Percentiles rank a stretch among this genome's conserved stretches.
These are phyloP conservation scores for Aethes cnicana DNA, from an alignment of 2,888 invertebrate species.

Conservation along the genomic window DNA sequence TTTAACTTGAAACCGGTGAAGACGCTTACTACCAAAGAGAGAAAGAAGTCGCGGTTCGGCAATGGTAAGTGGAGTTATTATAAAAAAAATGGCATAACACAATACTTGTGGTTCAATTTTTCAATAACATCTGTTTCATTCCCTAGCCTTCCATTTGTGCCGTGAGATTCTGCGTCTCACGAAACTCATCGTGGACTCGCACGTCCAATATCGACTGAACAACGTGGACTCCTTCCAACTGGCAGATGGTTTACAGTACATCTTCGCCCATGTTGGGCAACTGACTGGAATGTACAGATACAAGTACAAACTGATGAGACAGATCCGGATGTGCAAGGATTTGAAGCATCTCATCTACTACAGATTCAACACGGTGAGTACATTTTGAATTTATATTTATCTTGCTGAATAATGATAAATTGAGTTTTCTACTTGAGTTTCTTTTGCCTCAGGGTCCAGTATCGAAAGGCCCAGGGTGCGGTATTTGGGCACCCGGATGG, in stretches of 20 bases:
- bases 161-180: constrained; percentile 99
- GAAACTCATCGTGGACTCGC: constrained; percentile 98
- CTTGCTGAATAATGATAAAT: neutral
- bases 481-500: constrained; percentile 99
- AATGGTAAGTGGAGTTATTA: constrained; percentile 84
- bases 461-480: constrained; percentile 99
- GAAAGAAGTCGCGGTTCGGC: constrained; percentile 98
- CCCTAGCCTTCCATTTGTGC: constrained; percentile 97
- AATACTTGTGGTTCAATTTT: neutral
- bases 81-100: neutral
- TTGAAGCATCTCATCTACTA: constrained; percentile 99
- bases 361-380: constrained; percentile 96
- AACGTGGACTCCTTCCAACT: constrained; percentile 99
- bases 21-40: constrained; percentile 98
- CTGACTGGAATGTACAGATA: constrained; percentile 99
- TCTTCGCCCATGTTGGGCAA: constrained; percentile 99
- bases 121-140: neutral
- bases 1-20: constrained; percentile 99
- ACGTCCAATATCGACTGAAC: constrained; percentile 99
- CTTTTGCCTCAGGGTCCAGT: constrained; percentile 90
- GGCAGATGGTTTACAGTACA: constrained; percentile 98
- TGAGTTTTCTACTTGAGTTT: too few relatives aligned
- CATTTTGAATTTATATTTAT: neutral
- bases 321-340: constrained; percentile 99
- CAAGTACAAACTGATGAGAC: constrained; percentile 99